A percentile compares a stretch with the other conserved stretches of the same genome.
phyloP scores from a whole-genome alignment of 2,888 invertebrate genomes.

The Pherbina coryleti region DNA sequence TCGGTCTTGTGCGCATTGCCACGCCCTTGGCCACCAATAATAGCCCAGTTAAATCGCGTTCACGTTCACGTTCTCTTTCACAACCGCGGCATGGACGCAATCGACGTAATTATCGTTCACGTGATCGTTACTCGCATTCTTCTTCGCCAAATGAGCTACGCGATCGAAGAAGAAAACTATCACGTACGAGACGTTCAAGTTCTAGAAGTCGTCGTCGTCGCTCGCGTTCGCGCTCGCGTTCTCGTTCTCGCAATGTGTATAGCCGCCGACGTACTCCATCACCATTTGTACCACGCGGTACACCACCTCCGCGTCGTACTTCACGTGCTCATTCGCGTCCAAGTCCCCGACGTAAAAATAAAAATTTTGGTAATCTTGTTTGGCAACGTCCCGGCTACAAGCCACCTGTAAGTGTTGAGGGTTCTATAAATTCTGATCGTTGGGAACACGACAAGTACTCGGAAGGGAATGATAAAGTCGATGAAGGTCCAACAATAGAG shows the following conservation, averaged over 20 bases:
- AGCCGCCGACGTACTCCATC: slow-evolving; percentile 61
- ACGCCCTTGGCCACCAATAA: slow-evolving; percentile 69
- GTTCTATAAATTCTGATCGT: slow-evolving; percentile 60
- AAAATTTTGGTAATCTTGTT: slow-evolving; percentile 54
- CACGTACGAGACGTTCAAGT: slow-evolving; percentile 40
- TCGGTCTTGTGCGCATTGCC: slow-evolving; percentile 79
- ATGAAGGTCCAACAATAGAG: slow-evolving; percentile 69
- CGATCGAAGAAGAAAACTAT: slow-evolving; percentile 42
- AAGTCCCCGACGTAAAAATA: slow-evolving; percentile 44
- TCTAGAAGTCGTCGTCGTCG: slow-evolving; percentile 44
- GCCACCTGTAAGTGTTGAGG: background rate
- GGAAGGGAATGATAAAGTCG: slow-evolving; percentile 54
- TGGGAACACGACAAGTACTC: slow-evolving; percentile 71
- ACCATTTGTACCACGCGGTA: slow-evolving; percentile 71
- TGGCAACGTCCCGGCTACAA: slow-evolving; percentile 52
- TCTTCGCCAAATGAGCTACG: background rate
- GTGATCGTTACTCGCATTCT: slow-evolving; percentile 53
- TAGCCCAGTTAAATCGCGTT: slow-evolving; percentile 44
- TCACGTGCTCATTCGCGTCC: slow-evolving; percentile 54
- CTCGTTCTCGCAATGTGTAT: slow-evolving; percentile 51
- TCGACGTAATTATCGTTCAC: slow-evolving; percentile 69
- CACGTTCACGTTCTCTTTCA: slow-evolving; percentile 55
- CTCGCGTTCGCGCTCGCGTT: slow-evolving; percentile 52
- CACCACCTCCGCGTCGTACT: slow-evolving; percentile 51
- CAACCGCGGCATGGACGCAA: slow-evolving; percentile 56